Evolutionary conservation across 1,140 invertebrate species (phyloP).

Genomic region (Pinna nobilis): DNA sequence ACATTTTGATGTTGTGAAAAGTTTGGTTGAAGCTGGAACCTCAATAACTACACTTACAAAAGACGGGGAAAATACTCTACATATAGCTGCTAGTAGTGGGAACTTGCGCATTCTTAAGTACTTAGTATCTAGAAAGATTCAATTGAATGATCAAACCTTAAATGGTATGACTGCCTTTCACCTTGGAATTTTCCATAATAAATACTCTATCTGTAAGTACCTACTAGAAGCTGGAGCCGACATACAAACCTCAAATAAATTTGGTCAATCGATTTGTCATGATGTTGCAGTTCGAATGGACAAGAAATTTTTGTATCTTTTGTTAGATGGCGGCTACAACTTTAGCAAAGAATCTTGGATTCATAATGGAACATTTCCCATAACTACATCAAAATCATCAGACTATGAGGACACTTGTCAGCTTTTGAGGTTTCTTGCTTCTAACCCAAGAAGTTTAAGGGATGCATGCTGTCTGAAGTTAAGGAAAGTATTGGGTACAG

Average conservation of each 20-base stretch:
- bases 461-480: conserved; percentile 16
- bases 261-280: conserved; percentile 51
- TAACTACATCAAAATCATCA: conserved; percentile 18
- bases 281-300: conserved; percentile 49
- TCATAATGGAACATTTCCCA: conserved; percentile 31
- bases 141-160: conserved; percentile 50
- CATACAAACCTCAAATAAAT: conserved; percentile 44
- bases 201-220: conserved; percentile 53
- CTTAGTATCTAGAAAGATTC: conserved; percentile 44
- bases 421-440: conserved; percentile 17
- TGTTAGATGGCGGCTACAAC: conserved; percentile 55
- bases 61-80: conserved; percentile 58
- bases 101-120: conserved; percentile 52
- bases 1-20: conserved; percentile 53
- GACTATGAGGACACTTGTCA: background rate
- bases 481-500: conserved; percentile 1
- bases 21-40: conserved; percentile 52
- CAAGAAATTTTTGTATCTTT: conserved; percentile 39
- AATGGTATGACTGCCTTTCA: conserved; percentile 66
- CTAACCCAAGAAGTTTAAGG: conserved; percentile 12
- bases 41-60: conserved; percentile 50
- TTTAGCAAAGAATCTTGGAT: conserved; percentile 50
- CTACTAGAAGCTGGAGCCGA: conserved; percentile 56
- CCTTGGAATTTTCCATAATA: conserved; percentile 60
- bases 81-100: conserved; percentile 62